Base-by-base conservation (phyloP, 2,888 invertebrate species). In the Apoda limacodes region DNA sequence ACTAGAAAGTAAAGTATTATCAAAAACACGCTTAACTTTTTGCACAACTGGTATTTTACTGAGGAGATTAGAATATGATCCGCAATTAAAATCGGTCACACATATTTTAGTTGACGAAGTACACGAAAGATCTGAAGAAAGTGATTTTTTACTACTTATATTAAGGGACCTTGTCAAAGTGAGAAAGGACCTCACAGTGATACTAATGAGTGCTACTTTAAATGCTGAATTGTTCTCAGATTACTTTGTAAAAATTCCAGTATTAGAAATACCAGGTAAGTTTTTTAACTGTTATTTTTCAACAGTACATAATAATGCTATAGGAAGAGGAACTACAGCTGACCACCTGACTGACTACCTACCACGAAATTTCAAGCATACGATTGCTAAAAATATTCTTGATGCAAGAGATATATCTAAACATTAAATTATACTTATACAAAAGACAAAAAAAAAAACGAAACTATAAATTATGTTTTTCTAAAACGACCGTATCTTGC, bases 21-120 rank as follows among this genome's bases (percentile, higher is more conserved):
- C 83, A 0, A 83, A 82, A 58, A 97, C 97, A 0, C 83, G 95
- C 3, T 75, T 97, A 9, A 90, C 90, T 3, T 97, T 95, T 68
- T 97, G 97, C 58, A 98, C 97, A 0, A 95, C 93, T 2, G 97
- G 97, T 29, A 95, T 98, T 28, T 66, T 97, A 27, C 64, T 97
- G 22, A 83, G 96, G 24, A 85, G 94, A 28, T 67, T 98, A 23
- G 90, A 93, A 47, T 86, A 89, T 21, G 93, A 95, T 54, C 88
- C 89, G 0, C 75, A 87, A 5, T 61, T 95, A 13, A 82, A 84
- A 13, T 86, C 88, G 2, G 88, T 96, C 1, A 90, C 93, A 0
- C 96, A 97, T 56, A 74, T 93, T 5, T 84, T 93, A 37, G 89
- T 93, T 0, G 97, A 97, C 60, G 97, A 97, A 72, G 93, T 97